These are phyloP conservation scores for Lates japonicus DNA, from an alignment of 2,797 vertebrate genomes.

Conservation along the genomic window DNA sequence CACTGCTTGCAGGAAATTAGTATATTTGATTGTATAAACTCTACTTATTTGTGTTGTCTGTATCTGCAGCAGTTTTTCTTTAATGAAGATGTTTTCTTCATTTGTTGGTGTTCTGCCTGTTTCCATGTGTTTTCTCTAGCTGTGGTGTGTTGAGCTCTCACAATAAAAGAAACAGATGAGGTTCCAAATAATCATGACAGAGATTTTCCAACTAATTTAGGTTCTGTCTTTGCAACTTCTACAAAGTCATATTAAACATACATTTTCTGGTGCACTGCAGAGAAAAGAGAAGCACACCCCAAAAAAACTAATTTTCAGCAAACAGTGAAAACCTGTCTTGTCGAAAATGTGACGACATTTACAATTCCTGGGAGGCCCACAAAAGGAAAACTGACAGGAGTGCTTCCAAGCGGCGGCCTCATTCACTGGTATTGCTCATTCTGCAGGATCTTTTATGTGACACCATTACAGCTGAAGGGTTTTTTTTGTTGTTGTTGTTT, in stretches of 20 bases:
- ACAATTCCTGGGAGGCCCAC: slow-evolving; percentile 65
- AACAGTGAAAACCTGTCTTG: slow-evolving; percentile 46
- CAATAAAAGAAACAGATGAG: neutral
- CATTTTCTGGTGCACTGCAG: slow-evolving; percentile 40
- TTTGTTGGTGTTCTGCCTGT: neutral
- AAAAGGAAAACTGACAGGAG: slow-evolving; percentile 43
- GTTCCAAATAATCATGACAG: slow-evolving; percentile 6
- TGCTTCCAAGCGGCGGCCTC: slow-evolving; percentile 30
- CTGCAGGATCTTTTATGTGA: slow-evolving; percentile 59
- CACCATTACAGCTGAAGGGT: slow-evolving; percentile 44
- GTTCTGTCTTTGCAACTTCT: slow-evolving; percentile 35
- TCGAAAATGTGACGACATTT: slow-evolving; percentile 65
- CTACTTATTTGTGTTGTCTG: neutral
- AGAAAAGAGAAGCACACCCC: slow-evolving; percentile 25
- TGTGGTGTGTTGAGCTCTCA: neutral
- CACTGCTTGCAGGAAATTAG: neutral
- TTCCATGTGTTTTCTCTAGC: neutral
- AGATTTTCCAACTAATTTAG: slow-evolving; percentile 18
- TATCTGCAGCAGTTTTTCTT: neutral
- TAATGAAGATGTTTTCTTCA: neutral
- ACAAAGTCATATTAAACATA: slow-evolving; percentile 43
- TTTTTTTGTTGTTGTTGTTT: slow-evolving; percentile 31
- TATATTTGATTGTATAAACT: neutral
- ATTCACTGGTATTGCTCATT: slow-evolving; percentile 55
- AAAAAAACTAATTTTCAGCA: slow-evolving; percentile 54